These are phyloP conservation scores for Aythya baeri DNA, from an alignment of 2,113 vertebrate species.

Conservation along the genomic window DNA sequence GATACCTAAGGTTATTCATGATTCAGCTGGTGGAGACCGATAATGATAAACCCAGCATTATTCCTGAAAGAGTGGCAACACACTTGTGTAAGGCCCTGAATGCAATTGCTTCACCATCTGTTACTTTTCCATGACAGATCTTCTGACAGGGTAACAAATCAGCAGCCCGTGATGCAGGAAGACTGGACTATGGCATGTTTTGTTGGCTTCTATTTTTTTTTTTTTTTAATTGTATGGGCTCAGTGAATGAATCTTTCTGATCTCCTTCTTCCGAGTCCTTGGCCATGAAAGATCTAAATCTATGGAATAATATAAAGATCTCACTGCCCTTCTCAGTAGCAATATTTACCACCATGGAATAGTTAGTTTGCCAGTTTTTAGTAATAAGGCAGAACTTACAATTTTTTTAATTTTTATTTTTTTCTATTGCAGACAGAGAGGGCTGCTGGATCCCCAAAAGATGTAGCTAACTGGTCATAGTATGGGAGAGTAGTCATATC, in stretches of 20 bases:
- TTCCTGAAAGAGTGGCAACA: not conserved
- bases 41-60: not conserved
- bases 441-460: not conserved
- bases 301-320: not conserved
- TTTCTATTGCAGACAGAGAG: not conserved
- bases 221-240: not conserved
- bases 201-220: not conserved
- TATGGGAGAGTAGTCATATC: not conserved
- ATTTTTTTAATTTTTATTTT: not conserved
- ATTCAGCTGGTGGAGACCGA: not conserved
- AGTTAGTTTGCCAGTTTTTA: not conserved
- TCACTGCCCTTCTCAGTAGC: not conserved
- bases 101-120: not conserved
- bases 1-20: not conserved
- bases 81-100: not conserved
- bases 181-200: not conserved
- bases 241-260: not conserved
- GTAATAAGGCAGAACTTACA: not conserved
- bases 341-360: not conserved
- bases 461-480: not conserved
- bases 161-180: not conserved
- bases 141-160: not conserved
- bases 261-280: not conserved
- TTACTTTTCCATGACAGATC: not conserved
- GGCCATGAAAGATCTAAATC: not conserved